Percentiles rank a stretch among this genome's conserved stretches.
phyloP scores from a whole-genome alignment of 2,113 vertebrate genomes.

The Struthio camelus region DNA sequence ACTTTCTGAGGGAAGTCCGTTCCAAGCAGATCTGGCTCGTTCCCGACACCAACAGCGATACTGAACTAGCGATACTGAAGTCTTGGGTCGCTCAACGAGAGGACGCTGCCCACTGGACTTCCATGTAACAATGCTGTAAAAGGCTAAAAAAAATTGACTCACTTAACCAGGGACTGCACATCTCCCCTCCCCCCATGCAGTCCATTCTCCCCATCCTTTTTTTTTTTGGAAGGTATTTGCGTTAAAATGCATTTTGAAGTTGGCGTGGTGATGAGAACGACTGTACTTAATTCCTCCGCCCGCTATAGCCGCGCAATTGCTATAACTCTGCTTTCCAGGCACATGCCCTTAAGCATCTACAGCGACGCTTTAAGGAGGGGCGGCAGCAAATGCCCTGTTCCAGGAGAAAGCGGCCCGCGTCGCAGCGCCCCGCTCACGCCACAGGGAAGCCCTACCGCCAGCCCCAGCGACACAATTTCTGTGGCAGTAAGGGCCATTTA shows the following conservation, averaged over 20 bases:
- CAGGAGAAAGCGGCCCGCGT: not conserved
- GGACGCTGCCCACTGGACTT: not conserved
- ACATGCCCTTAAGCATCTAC: not conserved
- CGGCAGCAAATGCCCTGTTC: not conserved
- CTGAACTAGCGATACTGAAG: not conserved
- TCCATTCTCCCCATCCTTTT: not conserved
- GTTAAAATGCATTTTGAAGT: not conserved
- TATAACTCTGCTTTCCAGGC: not conserved
- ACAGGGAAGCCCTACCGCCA: not conserved
- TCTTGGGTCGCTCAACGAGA: not conserved
- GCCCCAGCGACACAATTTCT: not conserved
- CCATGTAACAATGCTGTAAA: not conserved
- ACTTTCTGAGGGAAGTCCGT: not conserved
- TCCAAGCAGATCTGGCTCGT: not conserved
- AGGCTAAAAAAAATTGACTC: not conserved
- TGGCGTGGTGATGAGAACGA: not conserved
- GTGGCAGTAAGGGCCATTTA: not conserved
- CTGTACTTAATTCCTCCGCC: not conserved
- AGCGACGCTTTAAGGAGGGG: not conserved
- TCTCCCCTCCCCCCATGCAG: not conserved
- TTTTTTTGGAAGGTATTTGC: not conserved
- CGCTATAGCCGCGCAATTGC: not conserved
- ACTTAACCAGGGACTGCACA: not conserved
- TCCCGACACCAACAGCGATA: not conserved
- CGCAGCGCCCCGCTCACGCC: not conserved